Conservation (phyloP, 2,113 vertebrate genomes). For the Caranx melampygus region DNA sequence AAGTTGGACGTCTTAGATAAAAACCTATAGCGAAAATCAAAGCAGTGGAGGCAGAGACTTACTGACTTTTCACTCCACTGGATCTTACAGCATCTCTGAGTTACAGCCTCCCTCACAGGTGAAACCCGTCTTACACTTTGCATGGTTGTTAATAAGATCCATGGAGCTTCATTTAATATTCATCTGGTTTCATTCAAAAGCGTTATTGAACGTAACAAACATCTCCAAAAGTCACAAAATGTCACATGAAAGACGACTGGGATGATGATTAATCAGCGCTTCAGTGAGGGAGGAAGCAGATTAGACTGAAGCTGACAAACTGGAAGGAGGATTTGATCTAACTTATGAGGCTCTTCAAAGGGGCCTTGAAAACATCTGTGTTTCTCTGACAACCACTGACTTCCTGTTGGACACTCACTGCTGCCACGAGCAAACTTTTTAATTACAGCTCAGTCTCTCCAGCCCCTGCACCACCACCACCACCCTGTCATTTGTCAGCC, state of each 20-base stretch:
- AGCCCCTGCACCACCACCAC: background rate
- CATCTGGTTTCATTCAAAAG: background rate
- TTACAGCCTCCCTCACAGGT: background rate
- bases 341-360: background rate
- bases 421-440: constrained; percentile 23
- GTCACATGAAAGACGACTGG: background rate
- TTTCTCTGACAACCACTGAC: background rate
- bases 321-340: background rate
- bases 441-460: constrained; percentile 25
- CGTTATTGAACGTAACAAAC: background rate
- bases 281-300: no score
- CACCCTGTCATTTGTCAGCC: background rate
- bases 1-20: background rate
- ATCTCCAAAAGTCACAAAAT: background rate
- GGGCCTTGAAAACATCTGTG: background rate
- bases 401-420: background rate
- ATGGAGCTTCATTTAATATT: background rate
- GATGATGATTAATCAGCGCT: background rate
- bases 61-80: background rate
- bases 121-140: no score
- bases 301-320: background rate
- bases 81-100: background rate
- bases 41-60: no score
- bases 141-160: background rate
- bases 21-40: no score